Base-by-base conservation (phyloP, 2,113 vertebrate species). In the Aphyosemion australe region DNA sequence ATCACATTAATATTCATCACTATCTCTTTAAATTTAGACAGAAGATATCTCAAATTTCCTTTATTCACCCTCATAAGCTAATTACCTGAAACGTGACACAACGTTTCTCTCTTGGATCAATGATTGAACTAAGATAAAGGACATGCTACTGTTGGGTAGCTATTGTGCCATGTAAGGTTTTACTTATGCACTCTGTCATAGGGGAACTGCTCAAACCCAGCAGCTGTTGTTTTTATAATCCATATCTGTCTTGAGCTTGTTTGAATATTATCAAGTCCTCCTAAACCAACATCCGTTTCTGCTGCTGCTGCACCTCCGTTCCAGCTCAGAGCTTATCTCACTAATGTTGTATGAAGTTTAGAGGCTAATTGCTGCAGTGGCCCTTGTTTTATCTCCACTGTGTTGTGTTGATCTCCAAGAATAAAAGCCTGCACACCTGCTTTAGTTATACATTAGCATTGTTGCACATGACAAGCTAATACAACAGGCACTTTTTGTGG, bases 381-480 rank as follows among this genome's bases (percentile, higher is more conserved):
- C 52, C 61, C 49, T 32, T 43, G 6, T 19, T 50, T n/a, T 74
- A 34, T 70, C 37, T 72, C 66, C 49, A 61, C 41, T 1, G 19
- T 68, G 46, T 64, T 37, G 57, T 51, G 37, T 54, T 79, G 75
- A 67, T 79, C 63, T 72, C 18, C 46, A n/a, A 37, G 45, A 69
- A 63, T 64, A 61, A 63, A 69, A 64, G 12, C 37, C 41, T 62
- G 7, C 32, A 11, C 46, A 64, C 52, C 58, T 61, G 49, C 19
- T 53, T 37, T 45, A 61, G 79, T 74, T 67, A 63, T 10, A 70
- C 45, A 79, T 81, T 87, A 79, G 72, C 42, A 4, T 5, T 2
- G 8, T 53, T 49, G 16, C 32, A 51, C n/a, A 14, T 15, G 57
- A 45, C 8, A 45, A 1, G 14, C 31, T 73, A 39, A 49, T 62